Base-by-base conservation (phyloP, 2,797 vertebrate genomes). In the Rhadinocentrus ornatus region DNA sequence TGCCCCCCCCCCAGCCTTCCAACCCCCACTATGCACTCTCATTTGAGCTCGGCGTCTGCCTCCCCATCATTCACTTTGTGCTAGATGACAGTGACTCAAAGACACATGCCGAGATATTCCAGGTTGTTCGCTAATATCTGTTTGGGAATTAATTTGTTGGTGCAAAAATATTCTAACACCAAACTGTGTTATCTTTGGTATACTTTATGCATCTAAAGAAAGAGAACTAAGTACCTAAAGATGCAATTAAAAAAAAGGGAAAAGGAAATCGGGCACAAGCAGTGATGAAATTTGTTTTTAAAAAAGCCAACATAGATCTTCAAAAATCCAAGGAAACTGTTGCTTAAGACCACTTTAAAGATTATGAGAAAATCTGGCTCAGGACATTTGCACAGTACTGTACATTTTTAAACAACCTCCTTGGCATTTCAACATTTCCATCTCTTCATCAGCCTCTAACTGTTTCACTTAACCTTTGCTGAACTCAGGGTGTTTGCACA, bases 381-480 rank as follows among this genome's bases (percentile, higher is more conserved):
- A 7, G 6, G 15, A 46, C 18, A 15, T 46, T 20, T 53, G 24
- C 11, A 52, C 22, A 24, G 18, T 2, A 50, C 46, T 22, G 46
- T 22, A 31, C 26, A 55, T 24, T 55, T 62, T 54, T 22, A 32
- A n/a, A 46, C 58, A 70, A 56, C 37, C 10, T 61, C 60, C 34
- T n/a, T 29, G 22, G 29, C 41, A 10, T 57, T 50, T 57, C 54
- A 60, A 41, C 41, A 55, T 60, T 7, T 56, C 46, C 9, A n/a
- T 22, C 37, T 58, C 66, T 56, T 56, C 15, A 35, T 62, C 6
- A 58, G 24, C 54, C 50, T 55, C n/a, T 62, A 18, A 46, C 53
- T 56, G 44, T 63, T 71, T 44, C 53, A 35, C 39, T 69, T 70
- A 70, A 66, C 54, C 58, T 59, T 56, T 59, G 58, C 59, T 60